phyloP scores from a whole-genome alignment of 1,140 invertebrate genomes.

The Drosophila littoralis region DNA sequence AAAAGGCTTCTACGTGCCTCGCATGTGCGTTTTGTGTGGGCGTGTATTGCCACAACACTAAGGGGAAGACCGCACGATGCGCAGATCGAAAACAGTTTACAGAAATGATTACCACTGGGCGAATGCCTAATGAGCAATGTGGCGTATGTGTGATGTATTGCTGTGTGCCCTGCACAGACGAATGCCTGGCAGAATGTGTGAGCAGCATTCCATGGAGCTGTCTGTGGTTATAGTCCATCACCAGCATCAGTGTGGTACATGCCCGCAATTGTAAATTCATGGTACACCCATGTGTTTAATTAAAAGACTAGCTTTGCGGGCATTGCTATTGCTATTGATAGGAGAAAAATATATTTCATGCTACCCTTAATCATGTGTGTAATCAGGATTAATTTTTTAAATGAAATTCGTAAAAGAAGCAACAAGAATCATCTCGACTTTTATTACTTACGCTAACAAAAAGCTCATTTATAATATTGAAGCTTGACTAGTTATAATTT shows the following conservation, averaged over 20 bases:
- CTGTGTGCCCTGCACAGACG: constrained; percentile 19
- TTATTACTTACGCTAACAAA: no score
- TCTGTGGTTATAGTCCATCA: constrained; percentile 10
- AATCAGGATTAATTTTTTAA: neutral
- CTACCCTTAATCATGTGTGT: neutral
- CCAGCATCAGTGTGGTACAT: constrained; percentile 21
- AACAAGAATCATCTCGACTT: neutral
- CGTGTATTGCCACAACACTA: neutral
- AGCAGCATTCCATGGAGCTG: constrained; percentile 1
- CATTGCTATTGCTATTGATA: neutral
- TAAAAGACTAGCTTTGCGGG: neutral
- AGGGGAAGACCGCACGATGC: constrained; percentile 31
- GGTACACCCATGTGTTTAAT: constrained; percentile 9
- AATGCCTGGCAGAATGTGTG: constrained; percentile 4
- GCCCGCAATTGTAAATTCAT: constrained; percentile 39
- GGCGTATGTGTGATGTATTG: constrained; percentile 67
- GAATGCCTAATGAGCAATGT: constrained; percentile 74
- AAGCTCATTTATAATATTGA: no score
- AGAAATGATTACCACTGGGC: constrained; percentile 74
- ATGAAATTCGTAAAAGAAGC: no score
- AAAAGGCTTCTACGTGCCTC: constrained; percentile 55
- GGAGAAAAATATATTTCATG: neutral
- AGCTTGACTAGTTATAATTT: no score
- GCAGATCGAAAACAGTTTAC: constrained; percentile 78
- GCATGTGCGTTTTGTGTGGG: constrained; percentile 27